Evolutionary conservation across 2,888 invertebrate species (phyloP).

Genomic region (Caenorhabditis doughertyi): DNA sequence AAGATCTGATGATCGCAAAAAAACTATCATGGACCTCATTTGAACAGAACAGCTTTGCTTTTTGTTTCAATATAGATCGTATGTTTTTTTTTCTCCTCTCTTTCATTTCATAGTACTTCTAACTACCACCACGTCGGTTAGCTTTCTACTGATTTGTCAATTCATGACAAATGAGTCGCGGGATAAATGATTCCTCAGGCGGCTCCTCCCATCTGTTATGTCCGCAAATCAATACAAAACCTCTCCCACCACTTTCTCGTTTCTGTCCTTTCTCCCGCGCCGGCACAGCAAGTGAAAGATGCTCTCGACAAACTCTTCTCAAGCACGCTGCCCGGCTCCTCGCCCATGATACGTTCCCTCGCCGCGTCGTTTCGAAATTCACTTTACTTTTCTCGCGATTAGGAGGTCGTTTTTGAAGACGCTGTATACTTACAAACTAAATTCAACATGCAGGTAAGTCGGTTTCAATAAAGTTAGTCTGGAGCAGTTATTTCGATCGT

Average conservation of each 20-base stretch:
- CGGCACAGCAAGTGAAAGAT: conserved; percentile 17
- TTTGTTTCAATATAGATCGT: no score
- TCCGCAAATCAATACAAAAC: conserved; percentile 54
- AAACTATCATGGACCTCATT: no score
- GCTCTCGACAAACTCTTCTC: conserved; percentile 60
- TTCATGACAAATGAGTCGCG: conserved; percentile 30
- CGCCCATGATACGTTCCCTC: conserved; percentile 58
- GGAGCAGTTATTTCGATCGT: no score
- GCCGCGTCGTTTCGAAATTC: conserved; percentile 52
- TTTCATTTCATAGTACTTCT: not conserved
- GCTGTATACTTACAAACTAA: not conserved
- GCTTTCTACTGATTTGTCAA: conserved; percentile 3
- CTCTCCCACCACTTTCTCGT: conserved; percentile 10
- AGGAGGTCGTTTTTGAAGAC: conserved; percentile 27
- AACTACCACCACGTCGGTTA: not conserved
- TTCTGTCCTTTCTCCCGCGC: conserved; percentile 25
- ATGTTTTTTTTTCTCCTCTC: not conserved
- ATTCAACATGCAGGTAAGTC: conserved; percentile 35
- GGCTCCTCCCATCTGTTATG: conserved; percentile 47
- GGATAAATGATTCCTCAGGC: conserved; percentile 10
- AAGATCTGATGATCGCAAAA: no score
- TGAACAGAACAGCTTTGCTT: no score
- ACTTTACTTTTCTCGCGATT: conserved; percentile 56
- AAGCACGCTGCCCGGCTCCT: conserved; percentile 49
- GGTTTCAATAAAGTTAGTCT: no score